Base-by-base conservation (phyloP, 1,140 invertebrate species). In the Popillia japonica region DNA sequence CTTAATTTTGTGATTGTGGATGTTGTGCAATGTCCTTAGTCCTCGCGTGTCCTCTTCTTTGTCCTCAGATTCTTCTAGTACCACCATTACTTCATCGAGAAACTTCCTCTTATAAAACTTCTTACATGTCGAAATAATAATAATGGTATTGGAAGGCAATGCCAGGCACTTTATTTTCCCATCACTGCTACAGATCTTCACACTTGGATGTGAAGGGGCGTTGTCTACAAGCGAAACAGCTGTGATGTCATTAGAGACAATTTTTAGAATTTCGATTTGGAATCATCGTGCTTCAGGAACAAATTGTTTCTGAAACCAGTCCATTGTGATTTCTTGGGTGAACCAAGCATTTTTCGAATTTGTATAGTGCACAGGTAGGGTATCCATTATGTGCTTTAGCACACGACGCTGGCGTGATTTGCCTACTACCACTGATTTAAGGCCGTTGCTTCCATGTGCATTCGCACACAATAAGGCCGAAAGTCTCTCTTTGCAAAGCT, bases 281-380 rank as follows among this genome's bases (percentile, higher is more conserved):
- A n/a, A n/a, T n/a, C n/a, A n/a, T n/a, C n/a, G 40, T 0, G 73
- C 42, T 40, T 78, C 59, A n/a, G 59, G 59, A 61, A 61, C 59
- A 61, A 61, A 4, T 64, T 64, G 20, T 64, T 64, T 64, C 22
- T 64, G 59, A 73, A 73, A 40, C 72, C 72, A 73, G 40, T 73
- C 72, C 3, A 40, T 8, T 40, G 11, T 40, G 20, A 34, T 73
- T 40, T 73, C 40, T 73, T 40, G 6, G 27, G 72, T 40, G 23
- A 73, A 73, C 72, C 72, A 73, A 4, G 27, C 68, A 27, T 72
- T 20, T 72, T 72, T 40, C 14, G 34, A 40, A 73, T 73, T 34
- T 40, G 11, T 40, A 73, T 40, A 73, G 11, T 14, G 40, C 3
- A 0, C 72, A 73, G 27, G 34, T 40, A 34, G 10, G 14, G 0